Percentiles rank a stretch among this genome's conserved stretches.
Conservation (phyloP, 2,888 invertebrate genomes). For the Spicauda simplicius region DNA sequence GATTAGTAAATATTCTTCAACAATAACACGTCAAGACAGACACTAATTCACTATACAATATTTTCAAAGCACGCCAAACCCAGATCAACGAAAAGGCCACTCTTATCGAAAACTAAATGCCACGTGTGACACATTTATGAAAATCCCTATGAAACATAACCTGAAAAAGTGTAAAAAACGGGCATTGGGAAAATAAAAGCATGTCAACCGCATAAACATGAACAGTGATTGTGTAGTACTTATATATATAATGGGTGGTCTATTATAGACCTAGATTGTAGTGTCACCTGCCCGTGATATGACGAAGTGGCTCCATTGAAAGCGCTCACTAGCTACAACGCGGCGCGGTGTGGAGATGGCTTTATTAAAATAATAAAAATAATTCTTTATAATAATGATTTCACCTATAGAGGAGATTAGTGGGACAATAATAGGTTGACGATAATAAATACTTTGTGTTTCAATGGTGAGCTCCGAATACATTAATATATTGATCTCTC, state of each 20-base stretch:
- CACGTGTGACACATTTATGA: slow-evolving; percentile 7
- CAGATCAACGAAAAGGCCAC: too few species aligned
- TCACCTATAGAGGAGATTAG: too few species aligned
- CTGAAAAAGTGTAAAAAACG: slow-evolving; percentile 17
- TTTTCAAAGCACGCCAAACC: too few species aligned
- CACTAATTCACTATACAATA: too few species aligned
- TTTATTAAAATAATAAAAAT: slow-evolving; percentile 21
- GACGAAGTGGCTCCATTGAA: slow-evolving; percentile 63
- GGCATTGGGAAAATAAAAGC: slow-evolving; percentile 29
- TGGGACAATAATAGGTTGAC: too few species aligned
- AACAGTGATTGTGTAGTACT: slow-evolving; percentile 30
- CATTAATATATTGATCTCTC: too few species aligned
- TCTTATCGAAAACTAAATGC: slow-evolving; percentile 1
- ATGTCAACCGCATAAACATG: slow-evolving; percentile 31
- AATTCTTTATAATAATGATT: too few species aligned
- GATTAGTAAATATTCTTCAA: too few species aligned
- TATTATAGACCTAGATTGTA: slow-evolving; percentile 57
- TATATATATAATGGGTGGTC: slow-evolving; percentile 29
- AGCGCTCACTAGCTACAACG: slow-evolving; percentile 56
- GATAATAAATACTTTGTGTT: too few species aligned
- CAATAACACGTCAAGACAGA: background rate
- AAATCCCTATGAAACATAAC: slow-evolving; percentile 9
- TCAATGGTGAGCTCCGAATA: too few species aligned
- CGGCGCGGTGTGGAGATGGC: slow-evolving; percentile 47
- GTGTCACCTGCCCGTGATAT: slow-evolving; percentile 58